Conservation (phyloP, 1,140 invertebrate species). For the Dufourea novaeangliae region DNA sequence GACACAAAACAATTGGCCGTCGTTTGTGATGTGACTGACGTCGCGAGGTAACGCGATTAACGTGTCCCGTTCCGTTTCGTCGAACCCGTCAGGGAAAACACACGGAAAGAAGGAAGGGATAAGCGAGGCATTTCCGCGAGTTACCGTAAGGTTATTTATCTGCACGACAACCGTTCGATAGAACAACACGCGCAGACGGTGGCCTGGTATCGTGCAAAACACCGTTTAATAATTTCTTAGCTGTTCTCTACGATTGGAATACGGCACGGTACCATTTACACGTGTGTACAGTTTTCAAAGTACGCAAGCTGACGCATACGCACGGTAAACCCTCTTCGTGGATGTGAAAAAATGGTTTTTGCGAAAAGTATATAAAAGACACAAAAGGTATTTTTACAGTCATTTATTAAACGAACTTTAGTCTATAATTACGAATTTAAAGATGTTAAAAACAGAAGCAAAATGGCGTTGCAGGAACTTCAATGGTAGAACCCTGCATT, state of each 20-base stretch:
- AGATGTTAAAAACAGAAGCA: too few species aligned
- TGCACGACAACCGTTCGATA: conserved; percentile 55
- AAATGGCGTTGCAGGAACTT: too few species aligned
- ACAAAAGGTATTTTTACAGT: too few species aligned
- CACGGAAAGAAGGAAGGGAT: not conserved
- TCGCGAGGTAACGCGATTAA: conserved; percentile 11
- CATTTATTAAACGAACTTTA: too few species aligned
- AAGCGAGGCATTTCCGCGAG: not conserved
- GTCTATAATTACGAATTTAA: too few species aligned
- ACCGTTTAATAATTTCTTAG: conserved; percentile 57
- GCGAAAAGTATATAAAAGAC: too few species aligned
- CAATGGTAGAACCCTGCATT: too few species aligned
- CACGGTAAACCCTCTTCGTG: not conserved
- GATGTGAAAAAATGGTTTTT: too few species aligned
- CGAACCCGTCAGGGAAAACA: not conserved
- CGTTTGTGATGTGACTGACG: not conserved
- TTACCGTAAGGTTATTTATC: conserved; percentile 56
- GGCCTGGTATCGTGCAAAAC: conserved; percentile 20
- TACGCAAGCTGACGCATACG: not conserved
- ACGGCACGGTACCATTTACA: not conserved
- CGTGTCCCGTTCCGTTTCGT: conserved; percentile 12
- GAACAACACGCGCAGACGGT: conserved; percentile 9
- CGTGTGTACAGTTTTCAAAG: conserved; percentile 6
- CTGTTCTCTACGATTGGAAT: conserved; percentile 40
- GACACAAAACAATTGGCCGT: not conserved